These are phyloP conservation scores for Anolis carolinensis DNA, from an alignment of 2,113 vertebrate species.

Conservation along the genomic window DNA sequence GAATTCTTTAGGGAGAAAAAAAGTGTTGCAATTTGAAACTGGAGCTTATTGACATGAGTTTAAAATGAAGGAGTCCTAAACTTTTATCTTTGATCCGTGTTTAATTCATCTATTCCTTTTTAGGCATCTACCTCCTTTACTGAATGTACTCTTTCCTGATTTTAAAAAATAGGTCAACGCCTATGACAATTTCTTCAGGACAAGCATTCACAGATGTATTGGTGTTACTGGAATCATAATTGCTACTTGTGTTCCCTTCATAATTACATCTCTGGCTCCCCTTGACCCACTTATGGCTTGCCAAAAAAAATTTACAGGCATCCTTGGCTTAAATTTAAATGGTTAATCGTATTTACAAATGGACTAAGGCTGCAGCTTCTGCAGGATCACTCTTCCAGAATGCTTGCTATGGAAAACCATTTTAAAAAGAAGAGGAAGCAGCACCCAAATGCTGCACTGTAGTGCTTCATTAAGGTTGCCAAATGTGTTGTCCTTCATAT, in stretches of 20 bases:
- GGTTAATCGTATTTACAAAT: conserved; percentile 26
- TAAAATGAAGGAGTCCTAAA: conserved; percentile 42
- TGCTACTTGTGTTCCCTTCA: conserved; percentile 15
- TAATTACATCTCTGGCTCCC: conserved; percentile 28
- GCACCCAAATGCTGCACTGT: neutral
- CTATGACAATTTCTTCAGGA: conserved; percentile 25
- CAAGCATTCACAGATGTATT: neutral
- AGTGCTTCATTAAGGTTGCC: neutral
- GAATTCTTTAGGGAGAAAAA: conserved; percentile 43
- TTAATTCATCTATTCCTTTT: conserved; percentile 49
- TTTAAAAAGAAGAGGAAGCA: fast-evolving
- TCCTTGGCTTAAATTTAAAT: conserved; percentile 21
- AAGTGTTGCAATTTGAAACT: conserved; percentile 42
- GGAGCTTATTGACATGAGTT: conserved; percentile 44
- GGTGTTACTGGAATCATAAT: conserved; percentile 47
- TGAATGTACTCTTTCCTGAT: neutral
- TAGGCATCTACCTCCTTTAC: neutral
- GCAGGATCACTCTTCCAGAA: neutral
- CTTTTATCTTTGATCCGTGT: conserved; percentile 33
- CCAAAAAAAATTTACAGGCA: conserved; percentile 1
- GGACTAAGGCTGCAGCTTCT: neutral
- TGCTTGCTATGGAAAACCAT: neutral
- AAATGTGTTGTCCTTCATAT: neutral
- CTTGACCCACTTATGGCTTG: conserved; percentile 54
- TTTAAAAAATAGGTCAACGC: conserved; percentile 27